Evolutionary conservation across 2,888 invertebrate genomes (phyloP).

Genomic region (Spodoptera littoralis): DNA sequence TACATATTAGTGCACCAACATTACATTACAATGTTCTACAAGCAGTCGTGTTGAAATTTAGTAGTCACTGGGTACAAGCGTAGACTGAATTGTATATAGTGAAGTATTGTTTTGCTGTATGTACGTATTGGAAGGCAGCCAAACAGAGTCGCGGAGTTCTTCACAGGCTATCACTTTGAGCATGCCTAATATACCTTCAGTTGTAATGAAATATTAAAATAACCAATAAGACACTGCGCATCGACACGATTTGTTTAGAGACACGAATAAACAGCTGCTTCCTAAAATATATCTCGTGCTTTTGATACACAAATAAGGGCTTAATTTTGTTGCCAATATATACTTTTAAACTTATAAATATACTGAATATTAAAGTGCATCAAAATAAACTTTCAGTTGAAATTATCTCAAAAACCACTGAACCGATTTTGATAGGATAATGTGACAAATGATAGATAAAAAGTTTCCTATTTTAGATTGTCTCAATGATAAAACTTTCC

Average conservation of each 20-base stretch:
- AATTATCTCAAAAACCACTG: slow-evolving; percentile 29
- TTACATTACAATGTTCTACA: slow-evolving; percentile 27
- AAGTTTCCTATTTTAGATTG: slow-evolving; percentile 28
- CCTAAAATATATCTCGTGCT: slow-evolving; percentile 9
- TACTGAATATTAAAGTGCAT: background rate
- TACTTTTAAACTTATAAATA: too few relatives aligned
- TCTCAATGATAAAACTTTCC: slow-evolving; percentile 29
- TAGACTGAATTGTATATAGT: slow-evolving; percentile 55
- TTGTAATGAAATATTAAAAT: slow-evolving; percentile 61
- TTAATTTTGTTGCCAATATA: slow-evolving; percentile 10
- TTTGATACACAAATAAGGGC: slow-evolving; percentile 15
- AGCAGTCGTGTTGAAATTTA: slow-evolving; percentile 34
- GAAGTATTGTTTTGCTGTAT: slow-evolving; percentile 48
- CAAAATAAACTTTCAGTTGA: slow-evolving; percentile 14
- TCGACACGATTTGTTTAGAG: slow-evolving; percentile 27
- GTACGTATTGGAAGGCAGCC: slow-evolving; percentile 60
- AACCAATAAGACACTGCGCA: slow-evolving; percentile 47
- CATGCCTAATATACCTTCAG: slow-evolving; percentile 60
- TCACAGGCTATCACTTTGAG: slow-evolving; percentile 61
- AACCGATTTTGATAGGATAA: slow-evolving; percentile 32
- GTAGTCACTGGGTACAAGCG: slow-evolving; percentile 32
- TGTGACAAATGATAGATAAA: slow-evolving; percentile 16
- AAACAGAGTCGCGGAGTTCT: slow-evolving; percentile 53
- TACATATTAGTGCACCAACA: slow-evolving; percentile 27
- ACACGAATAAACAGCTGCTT: slow-evolving; percentile 37